Conservation (phyloP, 2,797 vertebrate species). For the Parauchenoglanis punctatus region DNA sequence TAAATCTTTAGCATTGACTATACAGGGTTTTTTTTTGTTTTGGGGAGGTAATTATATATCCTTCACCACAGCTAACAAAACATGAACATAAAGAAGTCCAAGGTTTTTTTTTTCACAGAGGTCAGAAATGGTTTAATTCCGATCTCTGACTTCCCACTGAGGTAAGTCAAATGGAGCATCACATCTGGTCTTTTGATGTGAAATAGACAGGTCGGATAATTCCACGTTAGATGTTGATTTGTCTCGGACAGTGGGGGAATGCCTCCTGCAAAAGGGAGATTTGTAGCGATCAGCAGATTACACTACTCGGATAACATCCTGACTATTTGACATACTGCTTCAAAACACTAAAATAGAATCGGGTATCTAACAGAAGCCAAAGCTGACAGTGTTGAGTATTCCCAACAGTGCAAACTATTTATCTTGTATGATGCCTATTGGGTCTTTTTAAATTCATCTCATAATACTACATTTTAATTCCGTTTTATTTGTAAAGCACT, state of each 20-base stretch:
- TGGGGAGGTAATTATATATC: no score
- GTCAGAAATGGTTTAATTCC: no score
- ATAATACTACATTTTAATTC: neutral
- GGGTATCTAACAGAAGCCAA: neutral
- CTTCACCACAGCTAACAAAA: no score
- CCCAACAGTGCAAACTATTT: neutral
- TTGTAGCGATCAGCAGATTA: neutral
- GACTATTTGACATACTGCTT: conserved; percentile 2
- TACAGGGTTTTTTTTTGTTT: no score
- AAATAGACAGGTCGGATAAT: neutral
- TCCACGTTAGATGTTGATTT: neutral
- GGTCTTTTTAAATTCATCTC: neutral
- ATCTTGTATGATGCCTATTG: neutral
- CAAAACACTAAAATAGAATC: neutral
- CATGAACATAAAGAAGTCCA: no score
- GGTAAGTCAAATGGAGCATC: neutral
- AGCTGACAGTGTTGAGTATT: neutral
- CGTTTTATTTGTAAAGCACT: neutral
- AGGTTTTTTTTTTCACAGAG: no score
- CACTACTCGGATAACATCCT: neutral
- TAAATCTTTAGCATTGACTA: no score
- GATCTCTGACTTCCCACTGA: no score
- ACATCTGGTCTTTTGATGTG: neutral
- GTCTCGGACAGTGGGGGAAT: neutral
- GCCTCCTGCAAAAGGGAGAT: neutral